Evolutionary conservation across 2,797 vertebrate genomes (phyloP).

Genomic region (Babyrousa celebensis): DNA sequence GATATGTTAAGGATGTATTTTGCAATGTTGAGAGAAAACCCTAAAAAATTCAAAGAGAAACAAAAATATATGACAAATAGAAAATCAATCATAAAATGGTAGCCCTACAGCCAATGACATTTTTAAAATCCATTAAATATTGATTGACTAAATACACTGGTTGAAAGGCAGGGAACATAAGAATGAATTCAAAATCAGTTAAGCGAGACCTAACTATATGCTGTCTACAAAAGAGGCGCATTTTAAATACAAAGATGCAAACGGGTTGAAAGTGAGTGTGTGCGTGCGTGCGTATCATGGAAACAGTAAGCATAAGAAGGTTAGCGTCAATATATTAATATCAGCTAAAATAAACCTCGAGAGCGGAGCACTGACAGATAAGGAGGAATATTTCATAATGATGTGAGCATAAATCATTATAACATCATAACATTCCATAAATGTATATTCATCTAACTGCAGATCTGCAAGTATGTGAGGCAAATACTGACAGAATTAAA

Average conservation of each 20-base stretch:
- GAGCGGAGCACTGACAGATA: neutral
- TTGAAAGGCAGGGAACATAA: neutral
- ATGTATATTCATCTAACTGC: neutral
- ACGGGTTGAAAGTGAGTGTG: neutral
- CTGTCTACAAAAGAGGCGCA: neutral
- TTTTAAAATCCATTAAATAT: neutral
- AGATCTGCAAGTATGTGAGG: neutral
- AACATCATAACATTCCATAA: neutral
- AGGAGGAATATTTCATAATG: neutral
- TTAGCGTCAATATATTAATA: neutral
- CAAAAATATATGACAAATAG: neutral
- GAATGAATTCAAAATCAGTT: neutral
- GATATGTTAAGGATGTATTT: neutral
- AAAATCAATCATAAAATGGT: neutral
- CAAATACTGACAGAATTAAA: neutral
- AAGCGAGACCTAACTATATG: neutral
- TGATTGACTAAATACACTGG: neutral
- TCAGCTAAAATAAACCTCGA: neutral
- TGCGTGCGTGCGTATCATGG: neutral
- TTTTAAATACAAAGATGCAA: conserved; percentile 56
- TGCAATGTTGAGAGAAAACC: neutral
- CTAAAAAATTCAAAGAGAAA: neutral
- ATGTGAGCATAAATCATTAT: neutral
- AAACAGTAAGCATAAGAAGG: neutral
- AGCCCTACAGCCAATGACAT: neutral